Evolutionary conservation across 2,888 invertebrate species (phyloP), one percentile per base, ranked within the genome.

Genomic region (Aphodius sticticus): DNA sequence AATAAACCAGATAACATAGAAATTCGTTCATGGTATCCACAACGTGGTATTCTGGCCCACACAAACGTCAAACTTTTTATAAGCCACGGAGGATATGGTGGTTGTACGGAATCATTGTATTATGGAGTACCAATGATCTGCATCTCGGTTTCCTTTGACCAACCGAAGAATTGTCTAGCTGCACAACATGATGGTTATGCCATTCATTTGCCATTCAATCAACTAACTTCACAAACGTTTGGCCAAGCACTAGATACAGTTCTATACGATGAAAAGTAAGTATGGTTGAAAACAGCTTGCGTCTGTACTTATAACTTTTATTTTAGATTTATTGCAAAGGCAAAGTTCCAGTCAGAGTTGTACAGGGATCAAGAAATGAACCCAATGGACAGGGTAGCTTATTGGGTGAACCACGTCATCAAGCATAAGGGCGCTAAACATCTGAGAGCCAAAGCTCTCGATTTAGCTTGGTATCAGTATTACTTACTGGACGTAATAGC

Each of bases 1-100:
- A 90, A 91, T 37, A 89, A 91, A 82, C 90, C 93, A 0, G 83
- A 89, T 0, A 93, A 93, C 84, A 88, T 94, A 0, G 87, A 91
- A 77, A 87, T 91, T 3, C 87, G 89, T 80, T 91, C 92, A 81
- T 95, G 94, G 94, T 84, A 94, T 53, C 94, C 94, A 0, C 94
- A 95, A 77, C 16, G 77, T 0, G 83, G 82, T 38, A 79, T 85
- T 77, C 12, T 76, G 78, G 76, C 80, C 12, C 76, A 80, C n/a
- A 72, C 76, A 37, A 80, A 80, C 16, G 37, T 78, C 35, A 76
- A 78, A 78, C 35, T 80, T 7, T 78, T 78, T 69, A 71, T 78
- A 38, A 76, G 38, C 69, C 80, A 80, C 14, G 80, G 80, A 6
- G 80, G 80, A 9, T 69, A 77, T 14, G 70, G 70, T 12, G 77